Evolutionary conservation across 2,113 vertebrate genomes (phyloP).

Genomic region (Damaliscus lunatus): DNA sequence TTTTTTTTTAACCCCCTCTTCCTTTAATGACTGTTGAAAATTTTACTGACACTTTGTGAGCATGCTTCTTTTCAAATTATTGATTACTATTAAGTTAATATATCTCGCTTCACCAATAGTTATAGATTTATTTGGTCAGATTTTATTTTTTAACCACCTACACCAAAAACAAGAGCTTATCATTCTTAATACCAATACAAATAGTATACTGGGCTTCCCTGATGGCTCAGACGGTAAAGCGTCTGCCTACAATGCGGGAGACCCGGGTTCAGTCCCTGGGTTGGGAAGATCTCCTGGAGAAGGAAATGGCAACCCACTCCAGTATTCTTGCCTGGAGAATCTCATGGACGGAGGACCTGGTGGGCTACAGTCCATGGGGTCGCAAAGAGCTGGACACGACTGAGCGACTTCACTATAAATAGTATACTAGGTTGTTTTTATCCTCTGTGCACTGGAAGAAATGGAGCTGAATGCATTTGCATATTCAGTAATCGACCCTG

Average conservation of each 20-base stretch:
- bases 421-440: background rate
- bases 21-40: background rate
- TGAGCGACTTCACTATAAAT: background rate
- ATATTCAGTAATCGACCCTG: background rate
- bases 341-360: too few relatives aligned
- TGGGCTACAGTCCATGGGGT: too few relatives aligned
- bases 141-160: constrained; percentile 13
- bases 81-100: constrained; percentile 2
- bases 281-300: too few relatives aligned
- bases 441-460: constrained; percentile 21
- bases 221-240: too few relatives aligned
- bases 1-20: background rate
- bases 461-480: background rate
- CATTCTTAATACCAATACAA: background rate
- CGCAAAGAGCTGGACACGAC: too few relatives aligned
- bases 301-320: too few relatives aligned
- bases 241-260: too few relatives aligned
- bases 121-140: background rate
- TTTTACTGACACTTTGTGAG: background rate
- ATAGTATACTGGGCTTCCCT: background rate
- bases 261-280: too few relatives aligned
- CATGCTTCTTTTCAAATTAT: background rate
- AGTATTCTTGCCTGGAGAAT: too few relatives aligned
- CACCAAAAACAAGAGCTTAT: background rate
- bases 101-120: background rate